Evolutionary conservation across 1,140 invertebrate species (phyloP).

Genomic region (Dinoponera quadriceps): DNA sequence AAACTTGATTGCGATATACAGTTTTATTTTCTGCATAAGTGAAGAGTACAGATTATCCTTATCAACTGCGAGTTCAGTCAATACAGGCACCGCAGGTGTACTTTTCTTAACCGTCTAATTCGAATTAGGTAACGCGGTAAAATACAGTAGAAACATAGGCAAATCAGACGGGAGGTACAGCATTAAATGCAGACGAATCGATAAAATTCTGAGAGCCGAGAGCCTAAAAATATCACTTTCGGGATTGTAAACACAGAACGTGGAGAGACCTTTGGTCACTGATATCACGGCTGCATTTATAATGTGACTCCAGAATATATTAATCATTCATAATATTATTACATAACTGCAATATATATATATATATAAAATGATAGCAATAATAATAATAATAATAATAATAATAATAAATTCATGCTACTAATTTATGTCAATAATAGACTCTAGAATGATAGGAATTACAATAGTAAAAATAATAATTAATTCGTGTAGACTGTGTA

Average conservation of each 20-base stretch:
- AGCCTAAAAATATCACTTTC: constrained; percentile 24
- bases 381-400: no score
- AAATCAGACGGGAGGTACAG: constrained; percentile 26
- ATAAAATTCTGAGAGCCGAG: constrained; percentile 3
- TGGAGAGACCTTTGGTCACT: constrained; percentile 22
- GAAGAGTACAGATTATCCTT: constrained; percentile 48
- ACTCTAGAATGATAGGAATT: constrained; percentile 63
- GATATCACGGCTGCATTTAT: constrained; percentile 50
- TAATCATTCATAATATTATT: constrained; percentile 67
- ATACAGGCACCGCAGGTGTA: constrained; percentile 54
- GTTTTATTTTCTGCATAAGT: constrained; percentile 49
- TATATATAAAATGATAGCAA: constrained; percentile 5
- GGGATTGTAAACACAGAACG: constrained; percentile 27
- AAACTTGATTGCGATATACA: constrained; percentile 24
- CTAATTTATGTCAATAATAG: constrained; percentile 62
- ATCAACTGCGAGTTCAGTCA: constrained; percentile 45
- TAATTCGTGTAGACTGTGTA: constrained; percentile 45
- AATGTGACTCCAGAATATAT: constrained; percentile 70
- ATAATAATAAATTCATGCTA: constrained; percentile 69
- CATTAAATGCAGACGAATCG: constrained; percentile 26
- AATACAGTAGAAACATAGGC: constrained; percentile 27
- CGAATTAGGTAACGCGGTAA: constrained; percentile 28
- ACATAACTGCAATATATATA: constrained; percentile 60
- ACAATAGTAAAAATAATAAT: constrained; percentile 63
- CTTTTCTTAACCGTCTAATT: constrained; percentile 39